Evolutionary conservation across 2,797 vertebrate genomes (phyloP).

Genomic region (Perodicticus potto): DNA sequence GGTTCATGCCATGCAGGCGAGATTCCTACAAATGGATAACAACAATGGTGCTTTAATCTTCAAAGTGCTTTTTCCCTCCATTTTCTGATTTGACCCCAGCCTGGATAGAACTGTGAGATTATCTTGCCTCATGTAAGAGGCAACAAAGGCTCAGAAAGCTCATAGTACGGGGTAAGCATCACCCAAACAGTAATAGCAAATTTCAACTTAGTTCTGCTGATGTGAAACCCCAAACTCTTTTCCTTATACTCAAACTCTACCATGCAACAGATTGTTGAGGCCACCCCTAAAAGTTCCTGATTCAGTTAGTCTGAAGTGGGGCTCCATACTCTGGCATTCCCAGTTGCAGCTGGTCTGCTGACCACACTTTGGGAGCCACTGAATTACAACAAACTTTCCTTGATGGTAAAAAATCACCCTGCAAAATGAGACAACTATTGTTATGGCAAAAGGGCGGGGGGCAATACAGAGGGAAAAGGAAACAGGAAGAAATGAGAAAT

Average conservation of each 20-base stretch:
- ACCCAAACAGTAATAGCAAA: background rate
- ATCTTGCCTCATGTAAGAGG: background rate
- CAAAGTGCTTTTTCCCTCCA: background rate
- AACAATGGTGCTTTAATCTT: background rate
- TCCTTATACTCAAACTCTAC: background rate
- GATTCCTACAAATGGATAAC: background rate
- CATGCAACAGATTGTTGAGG: background rate
- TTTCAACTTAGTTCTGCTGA: background rate
- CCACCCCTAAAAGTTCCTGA: background rate
- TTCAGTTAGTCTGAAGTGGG: background rate
- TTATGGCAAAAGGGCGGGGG: background rate
- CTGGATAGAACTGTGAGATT: background rate
- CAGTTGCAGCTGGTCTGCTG: background rate
- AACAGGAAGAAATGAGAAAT: background rate
- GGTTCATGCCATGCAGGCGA: background rate
- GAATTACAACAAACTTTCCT: background rate
- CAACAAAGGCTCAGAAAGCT: background rate
- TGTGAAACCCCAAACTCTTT: background rate
- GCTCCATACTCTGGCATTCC: background rate
- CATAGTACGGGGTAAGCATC: too few relatives aligned
- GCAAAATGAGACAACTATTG: background rate
- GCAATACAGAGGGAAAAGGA: accelerated
- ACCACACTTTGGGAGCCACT: background rate
- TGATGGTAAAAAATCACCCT: background rate
- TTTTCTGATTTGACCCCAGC: background rate